A percentile compares a stretch with the other conserved stretches of the same genome.
Evolutionary conservation across 2,797 vertebrate species (phyloP).

Genomic region (Siniperca scherzeri): DNA sequence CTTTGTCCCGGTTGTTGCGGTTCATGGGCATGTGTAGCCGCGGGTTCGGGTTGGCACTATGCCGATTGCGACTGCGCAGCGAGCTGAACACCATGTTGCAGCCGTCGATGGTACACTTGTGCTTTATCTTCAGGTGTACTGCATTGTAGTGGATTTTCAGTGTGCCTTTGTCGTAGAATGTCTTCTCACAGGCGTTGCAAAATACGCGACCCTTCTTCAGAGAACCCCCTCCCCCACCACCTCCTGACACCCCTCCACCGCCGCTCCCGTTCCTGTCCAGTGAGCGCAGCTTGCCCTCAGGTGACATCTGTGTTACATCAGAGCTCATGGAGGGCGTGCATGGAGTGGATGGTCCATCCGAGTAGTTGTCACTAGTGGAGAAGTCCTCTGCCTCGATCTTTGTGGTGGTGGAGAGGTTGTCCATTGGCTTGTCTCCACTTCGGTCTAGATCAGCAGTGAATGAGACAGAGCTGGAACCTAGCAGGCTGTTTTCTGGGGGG

Average conservation of each 20-base stretch:
- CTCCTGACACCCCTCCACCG: slow-evolving; percentile 45
- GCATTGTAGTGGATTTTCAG: slow-evolving; percentile 99
- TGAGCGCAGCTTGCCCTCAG: slow-evolving; percentile 88
- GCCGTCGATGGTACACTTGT: slow-evolving; percentile 97
- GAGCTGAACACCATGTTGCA: slow-evolving; percentile 99
- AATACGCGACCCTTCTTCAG: slow-evolving; percentile 95
- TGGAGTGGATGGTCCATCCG: slow-evolving; percentile 85
- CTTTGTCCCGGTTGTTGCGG: slow-evolving; percentile 96
- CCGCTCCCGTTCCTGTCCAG: slow-evolving; percentile 84
- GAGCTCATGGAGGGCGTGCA: slow-evolving; percentile 88
- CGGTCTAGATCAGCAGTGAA: slow-evolving; percentile 88
- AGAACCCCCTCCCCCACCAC: slow-evolving; percentile 58
- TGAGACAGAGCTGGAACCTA: slow-evolving; percentile 82
- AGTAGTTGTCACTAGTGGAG: slow-evolving; percentile 86
- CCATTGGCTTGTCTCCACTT: slow-evolving; percentile 78
- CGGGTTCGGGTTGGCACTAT: slow-evolving; percentile 98
- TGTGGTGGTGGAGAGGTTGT: slow-evolving; percentile 76
- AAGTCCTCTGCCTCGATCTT: slow-evolving; percentile 90
- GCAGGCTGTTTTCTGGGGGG: slow-evolving; percentile 84
- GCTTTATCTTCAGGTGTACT: slow-evolving; percentile 99
- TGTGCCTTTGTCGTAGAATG: slow-evolving; percentile 99
- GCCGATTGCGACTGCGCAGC: slow-evolving; percentile 95
- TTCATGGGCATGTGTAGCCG: slow-evolving; percentile 99
- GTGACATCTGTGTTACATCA: slow-evolving; percentile 89
- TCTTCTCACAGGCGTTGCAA: slow-evolving; percentile 98